Percentiles rank a stretch among this genome's conserved stretches.
These are phyloP conservation scores for Micropterix aruncella DNA, from an alignment of 2,888 invertebrate genomes.

Conservation along the genomic window DNA sequence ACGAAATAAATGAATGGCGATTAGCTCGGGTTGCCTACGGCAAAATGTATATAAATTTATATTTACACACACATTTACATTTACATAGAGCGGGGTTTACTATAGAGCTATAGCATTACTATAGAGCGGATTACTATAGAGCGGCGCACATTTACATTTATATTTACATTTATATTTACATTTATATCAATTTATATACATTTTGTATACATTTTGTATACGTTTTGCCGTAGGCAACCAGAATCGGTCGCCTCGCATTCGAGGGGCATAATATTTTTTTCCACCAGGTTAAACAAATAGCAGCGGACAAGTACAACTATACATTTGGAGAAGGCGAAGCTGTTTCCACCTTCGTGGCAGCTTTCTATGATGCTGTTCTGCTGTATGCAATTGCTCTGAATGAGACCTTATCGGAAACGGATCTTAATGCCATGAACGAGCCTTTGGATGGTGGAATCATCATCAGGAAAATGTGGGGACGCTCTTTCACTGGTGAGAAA, in stretches of 20 bases:
- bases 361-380: slow-evolving; percentile 92
- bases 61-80: no score
- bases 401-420: slow-evolving; percentile 52
- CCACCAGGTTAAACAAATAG: slow-evolving; percentile 49
- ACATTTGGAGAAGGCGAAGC: slow-evolving; percentile 60
- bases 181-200: no score
- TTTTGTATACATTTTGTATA: background rate
- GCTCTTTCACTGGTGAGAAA: slow-evolving; percentile 61
- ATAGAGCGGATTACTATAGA: no score
- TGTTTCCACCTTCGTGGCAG: slow-evolving; percentile 85
- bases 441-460: slow-evolving; percentile 73
- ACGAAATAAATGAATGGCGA: no score
- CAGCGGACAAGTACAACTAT: slow-evolving; percentile 54
- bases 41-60: no score
- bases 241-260: background rate
- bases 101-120: no score
- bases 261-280: slow-evolving; percentile 2
- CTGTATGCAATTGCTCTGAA: slow-evolving; percentile 87
- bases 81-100: no score
- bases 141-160: no score
- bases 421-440: slow-evolving; percentile 26
- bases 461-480: slow-evolving; percentile 74
- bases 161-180: no score
- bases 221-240: background rate
- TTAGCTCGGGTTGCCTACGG: no score